Evolutionary conservation across 2,888 invertebrate genomes (phyloP).

Genomic region (Drosophila cyrtoloma): DNA sequence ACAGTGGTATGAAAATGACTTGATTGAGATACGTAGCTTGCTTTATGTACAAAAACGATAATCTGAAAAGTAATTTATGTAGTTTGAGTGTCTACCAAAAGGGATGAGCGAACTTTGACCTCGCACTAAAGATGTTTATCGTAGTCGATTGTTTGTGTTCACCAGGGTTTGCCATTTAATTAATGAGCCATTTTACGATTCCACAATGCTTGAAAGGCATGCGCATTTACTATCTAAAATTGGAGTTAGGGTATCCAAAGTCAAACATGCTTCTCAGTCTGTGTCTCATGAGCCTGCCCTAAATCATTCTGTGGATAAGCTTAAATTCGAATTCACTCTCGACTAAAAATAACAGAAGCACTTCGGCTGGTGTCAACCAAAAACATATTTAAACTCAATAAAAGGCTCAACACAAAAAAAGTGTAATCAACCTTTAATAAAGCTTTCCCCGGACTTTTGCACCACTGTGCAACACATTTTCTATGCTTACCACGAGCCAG

Average conservation of each 20-base stretch:
- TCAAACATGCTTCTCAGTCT: neutral
- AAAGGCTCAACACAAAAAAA: neutral
- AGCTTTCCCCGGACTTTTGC: neutral
- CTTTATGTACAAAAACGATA: neutral
- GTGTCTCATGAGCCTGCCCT: too few relatives aligned
- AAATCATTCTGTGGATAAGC: neutral
- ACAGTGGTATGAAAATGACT: slow-evolving; percentile 41
- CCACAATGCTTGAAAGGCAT: neutral
- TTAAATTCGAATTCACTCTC: neutral
- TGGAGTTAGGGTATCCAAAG: neutral
- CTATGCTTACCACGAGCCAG: slow-evolving; percentile 19
- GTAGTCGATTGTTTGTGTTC: neutral
- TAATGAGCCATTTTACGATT: neutral
- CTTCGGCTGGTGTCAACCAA: neutral
- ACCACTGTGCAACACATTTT: slow-evolving; percentile 40
- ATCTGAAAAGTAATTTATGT: neutral
- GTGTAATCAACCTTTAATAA: neutral
- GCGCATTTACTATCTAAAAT: neutral
- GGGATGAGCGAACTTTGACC: neutral
- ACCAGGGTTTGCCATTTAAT: neutral
- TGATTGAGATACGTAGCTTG: neutral
- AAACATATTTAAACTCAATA: neutral
- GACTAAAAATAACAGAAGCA: neutral
- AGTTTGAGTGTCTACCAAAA: neutral
- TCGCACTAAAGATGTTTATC: neutral